These are phyloP conservation scores for Drosophila serrata DNA, from an alignment of 1,140 invertebrate genomes.

Conservation along the genomic window DNA sequence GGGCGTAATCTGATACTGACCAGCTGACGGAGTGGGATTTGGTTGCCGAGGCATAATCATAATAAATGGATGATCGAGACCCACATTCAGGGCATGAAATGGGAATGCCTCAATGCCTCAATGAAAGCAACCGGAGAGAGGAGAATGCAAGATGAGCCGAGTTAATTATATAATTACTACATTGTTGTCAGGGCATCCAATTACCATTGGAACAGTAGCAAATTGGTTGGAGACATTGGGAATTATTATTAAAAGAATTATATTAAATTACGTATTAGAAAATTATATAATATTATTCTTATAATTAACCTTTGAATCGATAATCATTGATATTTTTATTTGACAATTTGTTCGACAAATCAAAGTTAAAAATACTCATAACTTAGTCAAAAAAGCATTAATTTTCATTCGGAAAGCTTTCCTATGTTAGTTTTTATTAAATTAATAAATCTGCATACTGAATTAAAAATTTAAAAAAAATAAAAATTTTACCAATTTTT, in stretches of 20 bases:
- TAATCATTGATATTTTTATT: no score
- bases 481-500: no score
- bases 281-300: no score
- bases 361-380: no score
- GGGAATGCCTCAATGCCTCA: conserved; percentile 1
- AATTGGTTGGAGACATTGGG: background rate
- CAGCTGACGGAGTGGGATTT: conserved; percentile 32
- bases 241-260: background rate
- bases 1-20: conserved; percentile 52
- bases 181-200: conserved; percentile 1
- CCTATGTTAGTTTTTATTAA: no score
- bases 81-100: conserved; percentile 24
- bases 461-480: no score
- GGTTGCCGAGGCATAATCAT: conserved; percentile 24
- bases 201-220: background rate
- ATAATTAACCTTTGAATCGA: no score
- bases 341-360: no score
- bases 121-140: conserved; percentile 1
- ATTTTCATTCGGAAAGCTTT: no score
- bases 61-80: conserved; percentile 25
- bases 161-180: conserved; percentile 8
- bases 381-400: no score
- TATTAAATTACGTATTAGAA: background rate
- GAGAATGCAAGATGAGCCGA: conserved; percentile 16
- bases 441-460: no score